Base-by-base conservation (phyloP, 1,140 invertebrate genomes). In the Cataglyphis hispanica region DNA sequence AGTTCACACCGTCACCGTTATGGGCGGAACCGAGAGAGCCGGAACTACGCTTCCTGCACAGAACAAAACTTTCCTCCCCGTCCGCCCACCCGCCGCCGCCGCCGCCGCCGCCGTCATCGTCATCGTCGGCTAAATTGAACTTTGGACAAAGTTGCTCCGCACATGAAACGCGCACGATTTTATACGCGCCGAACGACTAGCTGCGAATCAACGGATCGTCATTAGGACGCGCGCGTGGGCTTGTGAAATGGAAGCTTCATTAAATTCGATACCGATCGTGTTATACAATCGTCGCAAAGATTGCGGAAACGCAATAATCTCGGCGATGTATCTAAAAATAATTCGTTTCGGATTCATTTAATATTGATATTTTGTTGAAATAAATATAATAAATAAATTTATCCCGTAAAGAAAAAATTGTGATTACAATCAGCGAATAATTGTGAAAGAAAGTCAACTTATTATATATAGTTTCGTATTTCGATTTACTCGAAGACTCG, bases 41-140 rank as follows among this genome's bases (percentile, higher is more conserved):
- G 93, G 93, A 93, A 93, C 90, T 90, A 93, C 92, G 93, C 89
- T 93, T 91, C 87, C 84, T 93, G 92, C 87, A 87, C 92, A 92
- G 89, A 90, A 92, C 92, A 84, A 87, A 91, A 91, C 86, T 85
- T 86, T 86, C 84, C 87, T 85, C 87, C 61, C 60, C 46, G 34
- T 37, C 13, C 70, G 70, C 22, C 34, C 70, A 37, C 25, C 87
- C 40, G 43, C 64, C 61, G 31, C 2, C 19, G 43, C 50, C 64
- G 56, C 63, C 22, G 37, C 37, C 64, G 19, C 86, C 89, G 76
- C 86, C 87, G 86, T 13, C 76, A 31, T 4, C 27, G 37, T 16
- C 76, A 43, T 22, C 88, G 89, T 85, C 88, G 86, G 84, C 83
- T 90, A 92, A 93, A 93, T 93, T 93, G 90, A 86, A 93, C 89